phyloP scores from a whole-genome alignment of 2,888 invertebrate species.

The Syritta pipiens region DNA sequence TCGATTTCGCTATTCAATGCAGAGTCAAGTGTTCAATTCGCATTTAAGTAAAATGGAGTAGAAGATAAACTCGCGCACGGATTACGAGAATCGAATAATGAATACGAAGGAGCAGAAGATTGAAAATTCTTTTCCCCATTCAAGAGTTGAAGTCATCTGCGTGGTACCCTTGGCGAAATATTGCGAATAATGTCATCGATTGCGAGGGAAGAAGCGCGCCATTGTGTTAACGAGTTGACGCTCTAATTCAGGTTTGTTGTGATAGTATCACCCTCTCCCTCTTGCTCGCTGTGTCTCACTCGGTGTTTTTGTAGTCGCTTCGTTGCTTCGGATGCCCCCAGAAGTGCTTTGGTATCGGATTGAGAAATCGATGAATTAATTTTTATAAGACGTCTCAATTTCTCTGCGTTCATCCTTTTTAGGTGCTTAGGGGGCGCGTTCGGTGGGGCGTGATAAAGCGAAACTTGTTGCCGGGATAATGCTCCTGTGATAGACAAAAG shows the following conservation, averaged over 20 bases:
- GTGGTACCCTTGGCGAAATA: conserved; percentile 47
- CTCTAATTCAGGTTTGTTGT: conserved; percentile 61
- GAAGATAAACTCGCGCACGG: conserved; percentile 68
- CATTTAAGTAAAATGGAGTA: conserved; percentile 69
- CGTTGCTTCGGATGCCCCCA: neutral
- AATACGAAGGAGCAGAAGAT: conserved; percentile 68
- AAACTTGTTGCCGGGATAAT: conserved; percentile 59
- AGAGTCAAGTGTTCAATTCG: conserved; percentile 69
- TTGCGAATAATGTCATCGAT: conserved; percentile 60
- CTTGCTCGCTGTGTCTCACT: conserved; percentile 12
- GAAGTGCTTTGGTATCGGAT: conserved; percentile 15
- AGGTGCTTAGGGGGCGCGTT: conserved; percentile 13
- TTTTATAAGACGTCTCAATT: conserved; percentile 57
- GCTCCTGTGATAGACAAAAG: too few species aligned
- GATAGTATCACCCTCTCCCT: too few species aligned
- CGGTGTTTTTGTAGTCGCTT: conserved; percentile 21
- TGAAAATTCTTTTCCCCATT: conserved; percentile 67
- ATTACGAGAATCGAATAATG: conserved; percentile 69
- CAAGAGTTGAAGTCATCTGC: conserved; percentile 58
- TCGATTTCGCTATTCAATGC: conserved; percentile 60
- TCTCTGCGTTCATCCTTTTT: conserved; percentile 33
- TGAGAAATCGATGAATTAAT: conserved; percentile 49
- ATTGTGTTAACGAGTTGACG: conserved; percentile 56
- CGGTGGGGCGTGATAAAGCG: too few species aligned
- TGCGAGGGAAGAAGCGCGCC: neutral